phyloP scores from a whole-genome alignment of 2,113 vertebrate genomes.

The Octodon degus region DNA sequence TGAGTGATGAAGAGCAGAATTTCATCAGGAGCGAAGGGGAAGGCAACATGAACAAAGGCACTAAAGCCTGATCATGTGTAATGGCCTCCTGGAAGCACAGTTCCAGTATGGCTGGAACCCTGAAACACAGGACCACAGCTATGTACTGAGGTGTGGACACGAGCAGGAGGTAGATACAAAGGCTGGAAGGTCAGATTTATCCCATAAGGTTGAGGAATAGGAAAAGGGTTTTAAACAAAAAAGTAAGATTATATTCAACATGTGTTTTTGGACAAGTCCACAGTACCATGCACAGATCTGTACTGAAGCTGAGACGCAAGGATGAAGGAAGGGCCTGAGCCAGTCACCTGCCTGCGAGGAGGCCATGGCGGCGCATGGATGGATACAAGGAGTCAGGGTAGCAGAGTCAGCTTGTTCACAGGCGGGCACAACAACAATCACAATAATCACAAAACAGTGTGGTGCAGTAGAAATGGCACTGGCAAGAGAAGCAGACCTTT shows the following conservation, averaged over 20 bases:
- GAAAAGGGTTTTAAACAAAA: conserved; percentile 17
- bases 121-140: neutral
- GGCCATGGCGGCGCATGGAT: neutral
- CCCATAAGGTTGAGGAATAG: neutral
- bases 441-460: neutral
- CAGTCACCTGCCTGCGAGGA: neutral
- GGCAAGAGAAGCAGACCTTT: neutral
- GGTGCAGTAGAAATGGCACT: neutral
- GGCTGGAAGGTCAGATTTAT: neutral
- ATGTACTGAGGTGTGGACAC: neutral
- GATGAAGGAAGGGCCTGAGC: neutral
- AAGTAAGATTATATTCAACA: neutral
- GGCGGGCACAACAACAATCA: neutral
- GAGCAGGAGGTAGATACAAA: neutral
- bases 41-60: neutral
- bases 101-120: neutral
- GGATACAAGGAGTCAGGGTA: neutral
- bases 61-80: neutral
- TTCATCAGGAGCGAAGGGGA: neutral
- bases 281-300: neutral
- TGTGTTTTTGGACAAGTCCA: neutral
- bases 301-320: neutral
- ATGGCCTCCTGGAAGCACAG: neutral
- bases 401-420: neutral
- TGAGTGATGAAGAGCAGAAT: conserved; percentile 19